Base-by-base conservation (phyloP, 2,113 vertebrate species). In the Psittacula cyanocephala region DNA sequence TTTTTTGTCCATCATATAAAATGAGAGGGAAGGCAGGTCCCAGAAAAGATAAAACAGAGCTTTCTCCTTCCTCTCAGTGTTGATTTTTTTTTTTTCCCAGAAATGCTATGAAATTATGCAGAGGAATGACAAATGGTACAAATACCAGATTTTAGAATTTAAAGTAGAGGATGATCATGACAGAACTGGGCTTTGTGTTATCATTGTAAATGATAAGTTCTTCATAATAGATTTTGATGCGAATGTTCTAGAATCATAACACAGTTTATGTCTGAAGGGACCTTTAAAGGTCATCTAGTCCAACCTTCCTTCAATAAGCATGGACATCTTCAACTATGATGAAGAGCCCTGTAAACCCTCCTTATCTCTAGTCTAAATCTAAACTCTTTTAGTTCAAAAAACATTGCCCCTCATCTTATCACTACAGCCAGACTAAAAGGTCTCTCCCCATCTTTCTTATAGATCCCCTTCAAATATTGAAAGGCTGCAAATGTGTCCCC, bases 401-500 rank as follows among this genome's bases (percentile, higher is more conserved):
- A 1, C 2, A 17, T 46, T 62, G 24, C 13, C 4, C 2, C 3
- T 39, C 24, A 8, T 69, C 31, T 35, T 65, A 7, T 10, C 1
- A 3, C 15, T 11, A 60, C 31, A 65, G 8, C 3, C 1, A 2
- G 50, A 1, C 13, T 35, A n/a, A 83, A 70, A 62, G 3, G 4
- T 33, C 10, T 29, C 3, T 50, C 17, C 5, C 9, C 16, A 11
- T 49, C 39, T 49, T 72, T 69, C 6, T 29, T 27, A 10, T 7
- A 44, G 25, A 28, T 2, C 13, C 1, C 6, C 9, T 59, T 74
- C 44, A 75, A 55, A 27, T 50, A n/a, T 1, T 55, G 13, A 15
- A 71, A 93, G 6, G 2, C 10, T 2, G 3, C 10, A n/a, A 43
- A 31, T 6, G 2, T 63, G 2, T 39, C 14, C 18, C 17, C 0